Evolutionary conservation across 2,797 vertebrate species (phyloP).

Genomic region (Micrastur ruficollis): DNA sequence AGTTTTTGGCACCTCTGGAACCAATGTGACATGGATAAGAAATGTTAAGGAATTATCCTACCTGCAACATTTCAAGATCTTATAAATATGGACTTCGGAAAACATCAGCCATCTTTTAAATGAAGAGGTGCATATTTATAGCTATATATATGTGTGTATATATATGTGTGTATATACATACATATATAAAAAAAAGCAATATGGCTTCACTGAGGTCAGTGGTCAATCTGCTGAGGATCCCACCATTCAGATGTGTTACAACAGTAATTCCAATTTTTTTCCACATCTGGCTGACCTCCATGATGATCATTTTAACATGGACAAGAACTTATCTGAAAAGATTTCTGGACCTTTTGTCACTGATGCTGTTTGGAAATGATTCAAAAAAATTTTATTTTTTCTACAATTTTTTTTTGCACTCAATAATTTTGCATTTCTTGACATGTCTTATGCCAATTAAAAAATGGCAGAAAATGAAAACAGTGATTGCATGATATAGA

Average conservation of each 20-base stretch:
- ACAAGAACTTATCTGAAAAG: background rate
- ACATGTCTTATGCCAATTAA: background rate
- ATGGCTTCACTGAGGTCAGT: background rate
- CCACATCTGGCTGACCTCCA: background rate
- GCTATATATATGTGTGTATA: too few species aligned
- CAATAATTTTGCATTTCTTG: background rate
- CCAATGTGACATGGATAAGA: background rate
- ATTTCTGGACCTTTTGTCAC: background rate
- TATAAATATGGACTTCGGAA: background rate
- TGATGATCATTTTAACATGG: background rate
- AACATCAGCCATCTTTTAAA: background rate
- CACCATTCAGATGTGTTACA: background rate
- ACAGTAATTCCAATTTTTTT: background rate
- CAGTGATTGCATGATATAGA: background rate
- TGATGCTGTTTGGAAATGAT: background rate
- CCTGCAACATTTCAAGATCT: background rate
- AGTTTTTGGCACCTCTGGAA: slow-evolving; percentile 95
- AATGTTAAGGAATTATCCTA: background rate
- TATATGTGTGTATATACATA: background rate
- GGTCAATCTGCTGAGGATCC: background rate
- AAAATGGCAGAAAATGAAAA: background rate
- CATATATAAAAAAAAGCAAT: background rate
- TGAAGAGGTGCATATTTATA: background rate
- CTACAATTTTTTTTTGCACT: background rate
- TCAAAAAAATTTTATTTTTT: background rate